These are phyloP conservation scores for Seriola aureovittata DNA, from an alignment of 2,113 vertebrate species.

Conservation along the genomic window DNA sequence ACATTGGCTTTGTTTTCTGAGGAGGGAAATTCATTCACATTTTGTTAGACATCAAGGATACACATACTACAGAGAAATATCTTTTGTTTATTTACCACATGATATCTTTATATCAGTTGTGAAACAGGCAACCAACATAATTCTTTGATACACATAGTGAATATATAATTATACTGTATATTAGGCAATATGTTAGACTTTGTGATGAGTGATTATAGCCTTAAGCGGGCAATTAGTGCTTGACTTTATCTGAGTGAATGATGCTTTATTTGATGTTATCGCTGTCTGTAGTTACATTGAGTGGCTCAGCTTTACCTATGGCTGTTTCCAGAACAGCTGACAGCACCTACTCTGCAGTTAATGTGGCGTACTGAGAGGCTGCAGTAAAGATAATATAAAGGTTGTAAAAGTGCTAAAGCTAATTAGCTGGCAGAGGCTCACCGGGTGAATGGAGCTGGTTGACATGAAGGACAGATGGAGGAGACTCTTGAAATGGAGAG, in stretches of 20 bases:
- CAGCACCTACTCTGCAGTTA: conserved; percentile 65
- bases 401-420: conserved; percentile 73
- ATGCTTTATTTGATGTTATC: conserved; percentile 52
- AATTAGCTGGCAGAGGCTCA: conserved; percentile 63
- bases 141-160: neutral
- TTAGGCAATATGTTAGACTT: neutral
- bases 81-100: neutral
- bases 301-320: conserved; percentile 16
- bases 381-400: conserved; percentile 76
- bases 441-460: conserved; percentile 40
- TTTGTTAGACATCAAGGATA: neutral
- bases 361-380: conserved; percentile 64
- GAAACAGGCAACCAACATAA: neutral
- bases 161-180: neutral
- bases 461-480: conserved; percentile 31
- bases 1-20: neutral
- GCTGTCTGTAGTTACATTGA: conserved; percentile 28
- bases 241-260: conserved; percentile 31
- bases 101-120: neutral
- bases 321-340: conserved; percentile 63
- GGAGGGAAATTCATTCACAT: neutral
- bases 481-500: neutral
- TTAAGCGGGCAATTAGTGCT: conserved; percentile 50
- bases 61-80: neutral
- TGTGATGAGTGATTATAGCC: conserved; percentile 10